phyloP scores from a whole-genome alignment of 2,888 invertebrate genomes.

The Agrochola litura region DNA sequence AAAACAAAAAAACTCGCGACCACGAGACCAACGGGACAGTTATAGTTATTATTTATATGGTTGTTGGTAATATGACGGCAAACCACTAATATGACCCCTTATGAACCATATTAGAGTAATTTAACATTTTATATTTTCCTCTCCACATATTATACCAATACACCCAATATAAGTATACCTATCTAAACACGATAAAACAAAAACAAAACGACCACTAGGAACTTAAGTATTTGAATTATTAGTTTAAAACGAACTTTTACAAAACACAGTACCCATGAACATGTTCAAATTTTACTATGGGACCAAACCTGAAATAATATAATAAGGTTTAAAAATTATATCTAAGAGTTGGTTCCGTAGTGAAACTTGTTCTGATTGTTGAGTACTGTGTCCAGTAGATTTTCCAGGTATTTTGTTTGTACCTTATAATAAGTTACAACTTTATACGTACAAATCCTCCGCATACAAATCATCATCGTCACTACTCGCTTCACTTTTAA shows the following conservation, averaged over 20 bases:
- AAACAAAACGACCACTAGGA: no score
- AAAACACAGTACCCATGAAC: neutral
- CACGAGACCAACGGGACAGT: no score
- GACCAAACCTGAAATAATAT: no score
- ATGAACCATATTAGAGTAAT: no score
- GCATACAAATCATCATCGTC: neutral
- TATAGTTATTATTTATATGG: no score
- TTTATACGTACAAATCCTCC: neutral
- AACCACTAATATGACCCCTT: no score
- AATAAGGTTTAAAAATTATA: neutral
- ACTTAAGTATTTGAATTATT: no score
- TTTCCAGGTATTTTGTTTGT: neutral
- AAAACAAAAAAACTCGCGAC: no score
- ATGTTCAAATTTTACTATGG: neutral
- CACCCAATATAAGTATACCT: neutral
- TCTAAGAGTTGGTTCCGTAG: neutral
- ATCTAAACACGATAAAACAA: neutral
- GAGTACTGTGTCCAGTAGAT: neutral
- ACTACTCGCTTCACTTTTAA: slow-evolving; percentile 27
- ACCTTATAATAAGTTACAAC: neutral
- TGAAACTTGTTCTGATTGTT: neutral
- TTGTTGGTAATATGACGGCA: no score
- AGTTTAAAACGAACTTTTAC: neutral
- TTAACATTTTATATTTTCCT: no score
- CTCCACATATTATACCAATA: no score